Evolutionary conservation across 2,797 vertebrate genomes (phyloP).

Genomic region (Cossypha caffra): DNA sequence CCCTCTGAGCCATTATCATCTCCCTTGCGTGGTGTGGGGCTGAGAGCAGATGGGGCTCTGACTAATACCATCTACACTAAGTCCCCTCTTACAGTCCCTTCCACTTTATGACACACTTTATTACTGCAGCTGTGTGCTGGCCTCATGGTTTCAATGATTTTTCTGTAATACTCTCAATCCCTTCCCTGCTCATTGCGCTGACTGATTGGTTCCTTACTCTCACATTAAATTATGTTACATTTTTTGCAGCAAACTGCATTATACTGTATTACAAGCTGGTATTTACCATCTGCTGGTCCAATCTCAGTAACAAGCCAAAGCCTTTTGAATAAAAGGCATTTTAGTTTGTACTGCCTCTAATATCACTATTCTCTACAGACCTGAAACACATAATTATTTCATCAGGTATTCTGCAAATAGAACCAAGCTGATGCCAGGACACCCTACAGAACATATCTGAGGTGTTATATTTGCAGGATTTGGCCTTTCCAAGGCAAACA

Average conservation of each 20-base stretch:
- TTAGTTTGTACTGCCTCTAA: conserved; percentile 56
- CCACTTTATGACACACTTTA: conserved; percentile 35
- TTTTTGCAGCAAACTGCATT: conserved; percentile 74
- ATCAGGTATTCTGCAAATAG: background rate
- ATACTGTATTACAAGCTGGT: background rate
- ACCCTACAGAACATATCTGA: background rate
- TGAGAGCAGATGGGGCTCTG: conserved; percentile 19
- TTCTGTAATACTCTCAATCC: conserved; percentile 48
- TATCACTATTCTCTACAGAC: background rate
- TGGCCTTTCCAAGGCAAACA: background rate
- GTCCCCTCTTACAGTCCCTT: background rate
- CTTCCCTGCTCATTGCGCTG: conserved; percentile 19
- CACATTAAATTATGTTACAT: conserved; percentile 45
- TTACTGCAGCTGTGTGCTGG: conserved; percentile 53
- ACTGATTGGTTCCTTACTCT: conserved; percentile 54
- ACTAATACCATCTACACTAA: conserved; percentile 8
- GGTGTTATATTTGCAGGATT: background rate
- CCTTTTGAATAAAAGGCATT: conserved; percentile 71
- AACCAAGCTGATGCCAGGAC: background rate
- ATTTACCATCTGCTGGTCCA: conserved; percentile 76
- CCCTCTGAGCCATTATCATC: background rate
- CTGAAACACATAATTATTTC: background rate
- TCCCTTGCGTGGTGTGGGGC: background rate
- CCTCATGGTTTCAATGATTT: conserved; percentile 61
- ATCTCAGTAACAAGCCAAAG: conserved; percentile 71